phyloP scores from a whole-genome alignment of 2,797 vertebrate species.

The Silurus aristotelis region DNA sequence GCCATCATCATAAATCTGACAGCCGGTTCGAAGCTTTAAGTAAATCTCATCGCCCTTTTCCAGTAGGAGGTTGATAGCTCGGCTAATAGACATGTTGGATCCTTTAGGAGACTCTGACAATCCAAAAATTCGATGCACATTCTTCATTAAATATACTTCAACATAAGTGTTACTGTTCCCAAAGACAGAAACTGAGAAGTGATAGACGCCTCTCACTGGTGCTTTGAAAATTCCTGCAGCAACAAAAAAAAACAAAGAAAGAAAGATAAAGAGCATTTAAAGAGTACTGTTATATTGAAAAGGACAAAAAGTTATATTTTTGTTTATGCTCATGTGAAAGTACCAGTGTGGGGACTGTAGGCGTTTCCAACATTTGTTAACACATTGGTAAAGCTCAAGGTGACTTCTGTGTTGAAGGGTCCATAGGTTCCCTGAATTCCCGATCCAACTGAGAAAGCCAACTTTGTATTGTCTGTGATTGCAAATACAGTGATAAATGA shows the following conservation, averaged over 20 bases:
- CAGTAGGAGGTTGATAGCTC: not conserved
- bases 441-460: not conserved
- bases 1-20: not conserved
- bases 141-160: slow-evolving; percentile 4
- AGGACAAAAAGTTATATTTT: not conserved
- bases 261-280: not conserved
- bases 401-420: not conserved
- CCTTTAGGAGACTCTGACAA: not conserved
- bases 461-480: not conserved
- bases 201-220: not conserved
- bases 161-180: not conserved
- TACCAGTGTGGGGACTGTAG: slow-evolving; percentile 1
- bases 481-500: not conserved
- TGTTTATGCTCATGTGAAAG: not conserved
- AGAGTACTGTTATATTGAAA: not conserved
- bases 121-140: not conserved
- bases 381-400: not conserved
- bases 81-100: not conserved
- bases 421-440: not conserved
- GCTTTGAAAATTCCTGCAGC: not conserved
- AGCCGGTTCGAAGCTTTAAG: not conserved
- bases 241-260: not conserved
- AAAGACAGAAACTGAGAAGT: slow-evolving; percentile 4
- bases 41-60: not conserved
- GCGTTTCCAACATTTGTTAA: not conserved